These are phyloP conservation scores for Phortica okadai DNA, from an alignment of 2,888 invertebrate genomes.

Conservation along the genomic window DNA sequence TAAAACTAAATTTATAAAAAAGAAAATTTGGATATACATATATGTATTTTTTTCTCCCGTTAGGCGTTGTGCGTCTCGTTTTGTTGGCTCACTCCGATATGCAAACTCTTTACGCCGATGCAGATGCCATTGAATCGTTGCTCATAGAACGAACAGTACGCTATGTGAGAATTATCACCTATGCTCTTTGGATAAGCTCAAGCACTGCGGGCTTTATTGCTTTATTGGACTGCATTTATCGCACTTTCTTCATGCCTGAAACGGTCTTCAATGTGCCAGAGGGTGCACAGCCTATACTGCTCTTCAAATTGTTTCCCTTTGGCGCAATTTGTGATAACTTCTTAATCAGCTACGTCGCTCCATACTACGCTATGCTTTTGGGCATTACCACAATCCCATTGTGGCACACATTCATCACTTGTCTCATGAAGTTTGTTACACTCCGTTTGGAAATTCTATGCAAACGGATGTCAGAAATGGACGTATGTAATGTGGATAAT, in stretches of 20 bases:
- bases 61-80: constrained; percentile 59
- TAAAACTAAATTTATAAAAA: constrained; percentile 37
- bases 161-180: constrained; percentile 56
- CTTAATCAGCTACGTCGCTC: constrained; percentile 58
- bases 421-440: constrained; percentile 65
- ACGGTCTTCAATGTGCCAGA: constrained; percentile 60
- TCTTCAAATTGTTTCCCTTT: constrained; percentile 66
- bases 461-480: constrained; percentile 59
- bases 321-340: constrained; percentile 60
- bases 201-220: constrained; percentile 57
- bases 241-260: constrained; percentile 59
- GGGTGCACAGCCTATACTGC: constrained; percentile 58
- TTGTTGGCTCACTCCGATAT: constrained; percentile 56
- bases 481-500: constrained; percentile 54
- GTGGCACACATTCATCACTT: constrained; percentile 69
- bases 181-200: constrained; percentile 57
- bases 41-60: not conserved
- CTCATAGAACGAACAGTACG: constrained; percentile 51
- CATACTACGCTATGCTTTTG: constrained; percentile 59
- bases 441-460: constrained; percentile 61
- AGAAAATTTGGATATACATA: not conserved
- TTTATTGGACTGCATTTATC: constrained; percentile 61
- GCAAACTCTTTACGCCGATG: constrained; percentile 44
- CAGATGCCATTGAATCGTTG: constrained; percentile 53
- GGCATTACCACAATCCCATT: constrained; percentile 62